A percentile compares a stretch with the other conserved stretches of the same genome.
These are phyloP conservation scores for Patella pellucida DNA, from an alignment of 2,888 invertebrate genomes.

Conservation along the genomic window DNA sequence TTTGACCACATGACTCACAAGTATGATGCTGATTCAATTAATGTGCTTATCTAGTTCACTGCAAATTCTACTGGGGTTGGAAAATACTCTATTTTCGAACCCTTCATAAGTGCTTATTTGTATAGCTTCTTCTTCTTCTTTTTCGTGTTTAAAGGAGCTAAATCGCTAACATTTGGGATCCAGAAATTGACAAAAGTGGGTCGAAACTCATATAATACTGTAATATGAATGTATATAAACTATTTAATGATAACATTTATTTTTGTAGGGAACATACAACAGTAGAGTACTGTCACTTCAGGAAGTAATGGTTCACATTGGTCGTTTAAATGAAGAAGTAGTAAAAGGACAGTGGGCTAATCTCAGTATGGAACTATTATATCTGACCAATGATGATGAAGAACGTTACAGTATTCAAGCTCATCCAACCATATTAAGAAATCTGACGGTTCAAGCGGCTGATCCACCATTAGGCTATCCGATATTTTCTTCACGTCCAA, in stretches of 20 bases:
- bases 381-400: constrained; percentile 74
- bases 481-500: constrained; percentile 66
- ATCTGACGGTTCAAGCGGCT: constrained; percentile 72
- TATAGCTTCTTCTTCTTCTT: too few species aligned
- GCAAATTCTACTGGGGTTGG: too few species aligned
- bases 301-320: constrained; percentile 64
- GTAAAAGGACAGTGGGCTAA: constrained; percentile 73
- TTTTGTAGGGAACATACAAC: constrained; percentile 65
- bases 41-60: too few species aligned
- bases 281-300: constrained; percentile 69
- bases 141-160: too few species aligned
- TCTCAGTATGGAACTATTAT: constrained; percentile 72
- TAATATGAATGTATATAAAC: too few species aligned
- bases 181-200: too few species aligned
- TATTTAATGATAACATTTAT: not conserved
- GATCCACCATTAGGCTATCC: constrained; percentile 73
- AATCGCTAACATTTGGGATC: too few species aligned
- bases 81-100: too few species aligned
- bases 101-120: too few species aligned
- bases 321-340: constrained; percentile 68
- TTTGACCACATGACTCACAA: too few species aligned
- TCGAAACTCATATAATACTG: too few species aligned
- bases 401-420: constrained; percentile 73
- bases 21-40: too few species aligned
- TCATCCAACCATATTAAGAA: constrained; percentile 70